Conservation (phyloP, 2,113 vertebrate species). For the Scomber japonicus region DNA sequence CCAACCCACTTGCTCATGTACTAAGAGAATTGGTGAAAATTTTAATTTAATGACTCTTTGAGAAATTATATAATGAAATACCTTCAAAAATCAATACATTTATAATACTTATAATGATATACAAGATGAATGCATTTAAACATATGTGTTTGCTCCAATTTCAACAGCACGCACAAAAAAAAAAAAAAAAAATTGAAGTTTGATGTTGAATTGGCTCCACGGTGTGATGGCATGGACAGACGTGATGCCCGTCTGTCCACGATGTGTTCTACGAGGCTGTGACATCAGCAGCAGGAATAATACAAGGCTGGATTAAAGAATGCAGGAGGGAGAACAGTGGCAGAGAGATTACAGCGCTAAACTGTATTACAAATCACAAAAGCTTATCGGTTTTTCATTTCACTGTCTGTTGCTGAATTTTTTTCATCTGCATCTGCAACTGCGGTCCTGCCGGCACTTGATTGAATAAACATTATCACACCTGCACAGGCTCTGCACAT, state of each 20-base stretch:
- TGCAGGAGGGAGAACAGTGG: conserved; percentile 54
- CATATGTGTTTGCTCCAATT: neutral
- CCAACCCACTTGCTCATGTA: neutral
- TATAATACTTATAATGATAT: too few species aligned
- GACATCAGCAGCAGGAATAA: conserved; percentile 72
- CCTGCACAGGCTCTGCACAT: neutral
- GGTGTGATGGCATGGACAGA: neutral
- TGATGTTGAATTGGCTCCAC: conserved; percentile 11
- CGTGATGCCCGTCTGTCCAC: conserved; percentile 42
- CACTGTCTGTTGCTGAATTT: conserved; percentile 43
- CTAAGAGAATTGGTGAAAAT: neutral
- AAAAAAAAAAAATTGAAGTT: too few species aligned
- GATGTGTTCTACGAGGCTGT: conserved; percentile 30
- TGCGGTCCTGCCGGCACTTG: neutral
- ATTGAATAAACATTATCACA: conserved; percentile 32
- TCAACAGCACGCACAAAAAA: neutral
- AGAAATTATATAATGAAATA: neutral
- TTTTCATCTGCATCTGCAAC: conserved; percentile 28
- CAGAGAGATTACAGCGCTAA: conserved; percentile 74
- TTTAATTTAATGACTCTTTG: neutral
- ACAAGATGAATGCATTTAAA: too few species aligned
- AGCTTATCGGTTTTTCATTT: conserved; percentile 75
- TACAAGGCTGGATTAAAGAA: conserved; percentile 69
- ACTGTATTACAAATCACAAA: conserved; percentile 78
- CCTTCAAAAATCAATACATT: too few species aligned